These are phyloP conservation scores for Falco punctatus DNA, from an alignment of 2,113 vertebrate species.

Conservation along the genomic window DNA sequence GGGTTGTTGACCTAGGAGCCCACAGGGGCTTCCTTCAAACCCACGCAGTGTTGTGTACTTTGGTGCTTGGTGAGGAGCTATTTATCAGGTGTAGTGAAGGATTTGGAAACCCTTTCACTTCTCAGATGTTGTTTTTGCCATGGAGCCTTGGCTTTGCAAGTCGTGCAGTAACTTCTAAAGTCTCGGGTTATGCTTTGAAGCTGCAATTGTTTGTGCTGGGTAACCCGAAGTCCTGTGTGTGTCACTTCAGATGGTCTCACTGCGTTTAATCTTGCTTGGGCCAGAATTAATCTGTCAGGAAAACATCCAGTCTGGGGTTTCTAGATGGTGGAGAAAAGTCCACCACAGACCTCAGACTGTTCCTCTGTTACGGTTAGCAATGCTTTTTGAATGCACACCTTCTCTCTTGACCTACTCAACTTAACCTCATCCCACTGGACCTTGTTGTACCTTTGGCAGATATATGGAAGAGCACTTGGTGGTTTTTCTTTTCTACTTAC, in stretches of 20 bases:
- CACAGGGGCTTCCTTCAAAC: neutral
- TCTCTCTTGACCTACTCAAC: neutral
- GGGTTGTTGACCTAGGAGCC: neutral
- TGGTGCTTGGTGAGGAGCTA: neutral
- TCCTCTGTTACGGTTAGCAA: neutral
- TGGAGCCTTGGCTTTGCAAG: neutral
- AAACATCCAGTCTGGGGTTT: neutral
- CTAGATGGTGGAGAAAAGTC: neutral
- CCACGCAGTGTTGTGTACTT: neutral
- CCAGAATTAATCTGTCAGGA: neutral
- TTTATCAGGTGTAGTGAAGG: neutral
- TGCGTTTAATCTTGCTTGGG: neutral
- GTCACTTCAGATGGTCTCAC: neutral
- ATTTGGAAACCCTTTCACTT: neutral
- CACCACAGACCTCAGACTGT: neutral
- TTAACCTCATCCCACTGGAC: neutral
- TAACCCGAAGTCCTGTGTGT: neutral
- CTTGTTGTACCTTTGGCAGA: neutral
- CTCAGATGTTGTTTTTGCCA: neutral
- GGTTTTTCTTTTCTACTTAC: neutral
- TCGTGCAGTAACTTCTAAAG: neutral
- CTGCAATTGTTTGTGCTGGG: neutral
- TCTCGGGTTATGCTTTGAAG: neutral
- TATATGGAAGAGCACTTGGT: neutral
- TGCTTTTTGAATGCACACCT: neutral